Evolutionary conservation across 2,888 invertebrate species (phyloP).

Genomic region (Biston stratarius): DNA sequence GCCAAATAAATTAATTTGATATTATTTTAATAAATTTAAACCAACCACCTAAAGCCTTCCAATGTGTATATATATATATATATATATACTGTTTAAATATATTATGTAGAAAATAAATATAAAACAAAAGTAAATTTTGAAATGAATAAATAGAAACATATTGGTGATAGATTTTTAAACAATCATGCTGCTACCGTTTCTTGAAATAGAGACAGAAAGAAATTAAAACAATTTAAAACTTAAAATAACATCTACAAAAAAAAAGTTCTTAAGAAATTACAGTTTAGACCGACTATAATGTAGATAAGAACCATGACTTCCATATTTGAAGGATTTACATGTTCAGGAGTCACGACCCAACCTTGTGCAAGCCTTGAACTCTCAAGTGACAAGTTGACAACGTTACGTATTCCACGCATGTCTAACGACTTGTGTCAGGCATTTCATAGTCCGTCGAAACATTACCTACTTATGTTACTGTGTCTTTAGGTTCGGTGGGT

Average conservation of each 20-base stretch:
- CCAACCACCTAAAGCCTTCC: no score
- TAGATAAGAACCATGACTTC: slow-evolving; percentile 6
- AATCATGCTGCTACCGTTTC: no score
- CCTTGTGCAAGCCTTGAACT: slow-evolving; percentile 36
- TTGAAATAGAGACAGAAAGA: background rate
- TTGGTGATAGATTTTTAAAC: no score
- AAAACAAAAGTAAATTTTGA: no score
- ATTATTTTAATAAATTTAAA: no score
- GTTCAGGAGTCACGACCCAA: slow-evolving; percentile 21
- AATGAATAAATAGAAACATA: no score
- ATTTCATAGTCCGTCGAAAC: slow-evolving; percentile 27
- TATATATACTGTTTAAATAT: no score
- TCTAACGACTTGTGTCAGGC: slow-evolving; percentile 20
- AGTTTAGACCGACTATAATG: background rate
- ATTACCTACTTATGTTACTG: slow-evolving; percentile 26
- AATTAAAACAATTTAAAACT: background rate
- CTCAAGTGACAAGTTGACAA: slow-evolving; percentile 24
- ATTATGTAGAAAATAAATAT: no score
- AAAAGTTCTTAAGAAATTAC: background rate
- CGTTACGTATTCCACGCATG: slow-evolving; percentile 28
- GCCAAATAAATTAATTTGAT: no score
- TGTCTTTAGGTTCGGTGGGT: slow-evolving; percentile 10
- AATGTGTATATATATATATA: no score
- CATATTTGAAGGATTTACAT: slow-evolving; percentile 10
- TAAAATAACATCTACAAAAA: background rate